Evolutionary conservation across 2,888 invertebrate species (phyloP).

Genomic region (Alsophila aescularia): DNA sequence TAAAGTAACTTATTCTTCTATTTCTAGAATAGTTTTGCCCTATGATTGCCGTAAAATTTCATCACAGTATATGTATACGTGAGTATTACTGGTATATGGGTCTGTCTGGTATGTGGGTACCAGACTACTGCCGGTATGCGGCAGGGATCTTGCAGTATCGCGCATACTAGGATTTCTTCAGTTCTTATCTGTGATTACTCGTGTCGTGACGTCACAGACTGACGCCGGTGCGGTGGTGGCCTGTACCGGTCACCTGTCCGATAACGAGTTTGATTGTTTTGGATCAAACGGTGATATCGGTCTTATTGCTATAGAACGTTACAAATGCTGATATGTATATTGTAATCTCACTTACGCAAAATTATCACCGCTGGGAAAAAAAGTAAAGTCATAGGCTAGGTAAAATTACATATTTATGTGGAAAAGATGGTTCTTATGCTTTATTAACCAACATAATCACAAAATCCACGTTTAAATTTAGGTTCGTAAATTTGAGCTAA

Average conservation of each 20-base stretch:
- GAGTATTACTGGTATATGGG: no score
- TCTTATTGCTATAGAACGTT: conserved; percentile 3
- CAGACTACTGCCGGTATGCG: not conserved
- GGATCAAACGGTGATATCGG: conserved; percentile 1
- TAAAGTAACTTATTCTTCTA: no score
- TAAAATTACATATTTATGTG: no score
- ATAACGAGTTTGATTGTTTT: conserved; percentile 15
- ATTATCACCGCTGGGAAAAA: no score
- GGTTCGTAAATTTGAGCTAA: not conserved
- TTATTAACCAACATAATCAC: no score
- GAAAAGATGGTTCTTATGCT: no score
- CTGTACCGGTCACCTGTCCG: conserved; percentile 7
- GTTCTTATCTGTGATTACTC: conserved; percentile 14
- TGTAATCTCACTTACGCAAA: no score
- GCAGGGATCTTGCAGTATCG: not conserved
- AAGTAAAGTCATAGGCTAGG: no score
- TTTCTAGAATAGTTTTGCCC: no score
- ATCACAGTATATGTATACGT: no score
- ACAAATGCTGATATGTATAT: not conserved
- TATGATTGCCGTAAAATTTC: no score
- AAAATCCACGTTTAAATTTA: not conserved
- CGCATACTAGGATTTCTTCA: conserved; percentile 8
- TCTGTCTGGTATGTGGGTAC: no score
- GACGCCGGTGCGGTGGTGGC: not conserved
- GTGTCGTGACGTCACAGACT: not conserved